phyloP scores from a whole-genome alignment of 2,113 vertebrate genomes.

The Rana temporaria region DNA sequence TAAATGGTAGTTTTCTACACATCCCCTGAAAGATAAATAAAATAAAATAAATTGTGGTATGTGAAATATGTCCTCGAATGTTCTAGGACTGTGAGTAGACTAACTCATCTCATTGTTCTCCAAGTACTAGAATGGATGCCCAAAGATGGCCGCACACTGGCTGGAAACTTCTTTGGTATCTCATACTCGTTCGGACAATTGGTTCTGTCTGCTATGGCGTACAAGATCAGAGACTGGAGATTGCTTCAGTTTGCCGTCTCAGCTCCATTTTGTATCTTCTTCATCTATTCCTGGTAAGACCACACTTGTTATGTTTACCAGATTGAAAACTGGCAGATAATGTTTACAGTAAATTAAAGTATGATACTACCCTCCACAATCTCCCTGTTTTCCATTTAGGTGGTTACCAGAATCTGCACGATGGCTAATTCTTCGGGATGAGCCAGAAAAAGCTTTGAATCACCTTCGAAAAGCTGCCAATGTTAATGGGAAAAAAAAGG shows the following conservation, averaged over 20 bases:
- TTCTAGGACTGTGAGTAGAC: not conserved
- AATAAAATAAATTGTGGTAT: no score
- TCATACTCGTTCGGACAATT: slow-evolving; percentile 69
- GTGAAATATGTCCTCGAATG: no score
- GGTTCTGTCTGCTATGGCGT: slow-evolving; percentile 63
- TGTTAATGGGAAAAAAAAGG: not conserved
- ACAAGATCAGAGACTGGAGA: slow-evolving; percentile 63
- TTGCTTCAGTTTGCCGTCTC: slow-evolving; percentile 69
- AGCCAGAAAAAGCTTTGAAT: not conserved
- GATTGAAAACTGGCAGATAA: no score
- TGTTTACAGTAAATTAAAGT: no score
- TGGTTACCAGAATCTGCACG: slow-evolving; percentile 4
- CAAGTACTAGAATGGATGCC: slow-evolving; percentile 73
- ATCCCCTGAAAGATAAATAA: no score
- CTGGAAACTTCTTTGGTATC: slow-evolving; percentile 64
- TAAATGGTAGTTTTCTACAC: no score
- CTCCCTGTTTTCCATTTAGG: not conserved
- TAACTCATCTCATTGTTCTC: not conserved
- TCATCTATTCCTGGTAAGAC: slow-evolving; percentile 71
- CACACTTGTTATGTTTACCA: no score
- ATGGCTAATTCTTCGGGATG: not conserved
- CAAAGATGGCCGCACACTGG: slow-evolving; percentile 55
- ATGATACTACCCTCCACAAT: not conserved
- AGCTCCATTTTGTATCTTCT: slow-evolving; percentile 67
- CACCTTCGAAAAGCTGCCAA: not conserved